Base-by-base conservation (phyloP, 2,888 invertebrate species). In the Caenorhabditis auriculariae region DNA sequence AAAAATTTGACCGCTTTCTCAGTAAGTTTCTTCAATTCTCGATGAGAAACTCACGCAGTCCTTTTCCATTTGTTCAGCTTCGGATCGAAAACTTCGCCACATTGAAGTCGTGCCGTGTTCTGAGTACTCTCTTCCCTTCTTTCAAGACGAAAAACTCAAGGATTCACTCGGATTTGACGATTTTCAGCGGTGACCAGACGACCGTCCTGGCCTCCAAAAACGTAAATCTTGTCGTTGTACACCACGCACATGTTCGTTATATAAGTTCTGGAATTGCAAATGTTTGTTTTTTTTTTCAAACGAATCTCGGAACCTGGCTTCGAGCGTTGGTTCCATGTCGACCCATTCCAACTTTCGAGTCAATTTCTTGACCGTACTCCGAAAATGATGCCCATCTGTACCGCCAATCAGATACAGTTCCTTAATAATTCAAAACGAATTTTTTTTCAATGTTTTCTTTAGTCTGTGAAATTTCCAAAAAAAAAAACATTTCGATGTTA, bases 191-290 rank as follows among this genome's bases (percentile, higher is more conserved):
- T 27, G 4, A 59, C 39, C 27, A 53, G 50, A 15, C 57, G 27
- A 38, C 54, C 54, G 28, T 61, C 46, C 47, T 61, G 61, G 26
- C 61, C 61, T 7, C 61, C 61, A 29, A 61, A 61, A n/a, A 61
- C 61, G 41, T 61, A 61, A n/a, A 61, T 61, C 27, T 57, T 61
- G 4, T 49, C 55, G 27, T 61, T 51, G 27, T 45, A 61, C 3
- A 54, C 57, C 3, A 61, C 61, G 0, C 50, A 57, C 47, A 56
- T 61, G 35, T 61, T 61, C n/a, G 57, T 48, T 21, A 61, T 61
- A 29, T 54, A 61, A 37, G 56, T 61, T 15, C 61, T 41, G 7
- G 61, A 44, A 38, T 61, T 57, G 28, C 54, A 19, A 56, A 61
- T 61, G 42, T 50, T 50, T n/a, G n/a, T n/a, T n/a, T n/a, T n/a